Evolutionary conservation across 2,888 invertebrate genomes (phyloP), one percentile per base, ranked within the genome.

Genomic region (Silvanus unidentatus): DNA sequence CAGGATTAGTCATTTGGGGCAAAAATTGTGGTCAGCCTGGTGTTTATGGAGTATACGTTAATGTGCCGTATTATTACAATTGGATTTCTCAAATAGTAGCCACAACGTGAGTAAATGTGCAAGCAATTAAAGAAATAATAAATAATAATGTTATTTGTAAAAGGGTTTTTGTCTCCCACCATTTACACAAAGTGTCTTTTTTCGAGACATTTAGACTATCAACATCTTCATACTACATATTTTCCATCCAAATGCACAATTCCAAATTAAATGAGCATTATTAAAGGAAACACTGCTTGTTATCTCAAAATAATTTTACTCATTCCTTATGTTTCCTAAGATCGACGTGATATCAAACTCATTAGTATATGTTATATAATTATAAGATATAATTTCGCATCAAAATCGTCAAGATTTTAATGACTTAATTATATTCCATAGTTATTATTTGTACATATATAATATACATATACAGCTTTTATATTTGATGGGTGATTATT

Each of bases 41-140:
- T 45, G 79, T 88, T 4, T 85, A 88, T 0, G 90, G 83, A 0
- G 88, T 86, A 13, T 90, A 90, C 62, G 84, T 86, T 15, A 87
- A 86, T 60, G 76, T 90, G 1, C 79, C 79, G 4, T 80, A 76
- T 15, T 80, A 81, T 52, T 45, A 45, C 36, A 43, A 44, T 11
- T 62, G 58, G 58, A 57, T 60, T n/a, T n/a, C n/a, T 27, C 51
- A 58, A 15, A 40, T 39, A 27, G 34, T 55, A 16, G 29, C 38
- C 9, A 22, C 36, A 2, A 22, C 22, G 3, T 22, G 8, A 22
- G 3, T 22, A 22, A 22, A n/a, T n/a, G n/a, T n/a, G n/a, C n/a
- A n/a, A n/a, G n/a, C n/a, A n/a, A n/a, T n/a, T n/a, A n/a, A n/a
- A n/a, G n/a, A n/a, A n/a, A n/a, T n/a, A n/a, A n/a, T n/a, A n/a